phyloP scores from a whole-genome alignment of 2,888 invertebrate genomes.

The Argyresthia albistria region DNA sequence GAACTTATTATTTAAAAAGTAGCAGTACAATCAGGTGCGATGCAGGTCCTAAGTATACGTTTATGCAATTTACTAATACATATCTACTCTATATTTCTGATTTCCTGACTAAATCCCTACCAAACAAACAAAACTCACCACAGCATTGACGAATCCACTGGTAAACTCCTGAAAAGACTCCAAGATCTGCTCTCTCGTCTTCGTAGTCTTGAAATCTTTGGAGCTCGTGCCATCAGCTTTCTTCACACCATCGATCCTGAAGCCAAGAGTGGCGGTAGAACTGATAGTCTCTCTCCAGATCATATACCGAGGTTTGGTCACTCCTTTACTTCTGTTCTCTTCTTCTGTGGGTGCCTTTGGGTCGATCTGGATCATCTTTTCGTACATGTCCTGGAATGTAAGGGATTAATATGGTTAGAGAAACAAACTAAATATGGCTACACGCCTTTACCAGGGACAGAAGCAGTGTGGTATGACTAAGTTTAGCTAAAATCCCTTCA shows the following conservation, averaged over 20 bases:
- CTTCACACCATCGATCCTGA: slow-evolving; percentile 95
- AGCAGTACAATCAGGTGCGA: too few relatives aligned
- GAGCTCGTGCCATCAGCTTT: slow-evolving; percentile 91
- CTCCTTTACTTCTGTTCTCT: slow-evolving; percentile 90
- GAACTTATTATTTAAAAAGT: too few relatives aligned
- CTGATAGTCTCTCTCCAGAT: slow-evolving; percentile 97
- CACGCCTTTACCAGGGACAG: too few relatives aligned
- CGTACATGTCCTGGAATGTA: slow-evolving; percentile 89
- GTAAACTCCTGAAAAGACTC: slow-evolving; percentile 88
- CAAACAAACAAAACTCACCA: slow-evolving; percentile 72
- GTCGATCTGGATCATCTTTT: slow-evolving; percentile 97
- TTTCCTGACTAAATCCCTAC: background rate
- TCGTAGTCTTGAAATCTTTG: slow-evolving; percentile 96
- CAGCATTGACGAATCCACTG: slow-evolving; percentile 81
- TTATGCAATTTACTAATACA: too few relatives aligned
- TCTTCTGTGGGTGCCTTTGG: slow-evolving; percentile 90
- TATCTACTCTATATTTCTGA: too few relatives aligned
- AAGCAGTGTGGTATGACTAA: too few relatives aligned
- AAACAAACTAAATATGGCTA: too few relatives aligned
- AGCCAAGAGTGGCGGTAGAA: slow-evolving; percentile 96
- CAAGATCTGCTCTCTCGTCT: slow-evolving; percentile 85
- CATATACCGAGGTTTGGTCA: slow-evolving; percentile 96
- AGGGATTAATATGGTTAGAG: background rate
- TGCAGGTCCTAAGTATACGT: too few relatives aligned
- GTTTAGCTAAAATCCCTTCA: too few relatives aligned